Evolutionary conservation across 2,888 invertebrate species (phyloP), one percentile per base, ranked within the genome.

Genomic region (Ophion ventricosus): DNA sequence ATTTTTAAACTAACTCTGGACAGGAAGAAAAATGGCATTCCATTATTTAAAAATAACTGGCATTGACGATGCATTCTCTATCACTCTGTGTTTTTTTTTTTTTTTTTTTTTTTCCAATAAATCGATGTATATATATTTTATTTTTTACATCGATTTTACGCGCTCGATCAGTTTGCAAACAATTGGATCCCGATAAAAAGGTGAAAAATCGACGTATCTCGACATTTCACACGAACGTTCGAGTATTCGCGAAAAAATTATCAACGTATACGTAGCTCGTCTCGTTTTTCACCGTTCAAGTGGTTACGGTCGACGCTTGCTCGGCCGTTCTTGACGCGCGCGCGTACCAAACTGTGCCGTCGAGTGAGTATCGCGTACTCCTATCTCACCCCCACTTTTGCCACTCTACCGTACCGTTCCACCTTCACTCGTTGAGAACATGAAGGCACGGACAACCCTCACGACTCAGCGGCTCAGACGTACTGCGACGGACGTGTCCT

Each of bases 271-370:
- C 43, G 26, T 26, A 67, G 40, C 35, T 57, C 26, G 54, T 76
- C 11, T 56, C 56, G 29, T 76, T 66, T 69, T 76, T 66, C 35
- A 66, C 76, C 25, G 57, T 29, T 35, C 66, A 61, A 85, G 86
- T 86, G 26, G 85, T 82, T 63, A 76, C 79, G 61, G 74, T 82
- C 84, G 67, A 80, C 81, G 85, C 79, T 66, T 25, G 66, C 59
- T 67, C 85, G 70, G 82, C 83, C 81, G 82, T 81, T 86, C 80
- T 83, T 82, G 87, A 87, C 82, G 86, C 87, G 87, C 86, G 78
- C 88, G 84, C 88, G 87, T 73, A 83, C 86, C 86, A 80, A 87
- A 85, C 87, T 87, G 87, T 83, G 85, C 85, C 86, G 86, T 82
- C 77, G 85, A 87, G 85, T 86, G 86, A 85, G 80, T 83, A 85